Base-by-base conservation (phyloP, 23 tunicate genomes). In the Aplidium turbinatum region DNA sequence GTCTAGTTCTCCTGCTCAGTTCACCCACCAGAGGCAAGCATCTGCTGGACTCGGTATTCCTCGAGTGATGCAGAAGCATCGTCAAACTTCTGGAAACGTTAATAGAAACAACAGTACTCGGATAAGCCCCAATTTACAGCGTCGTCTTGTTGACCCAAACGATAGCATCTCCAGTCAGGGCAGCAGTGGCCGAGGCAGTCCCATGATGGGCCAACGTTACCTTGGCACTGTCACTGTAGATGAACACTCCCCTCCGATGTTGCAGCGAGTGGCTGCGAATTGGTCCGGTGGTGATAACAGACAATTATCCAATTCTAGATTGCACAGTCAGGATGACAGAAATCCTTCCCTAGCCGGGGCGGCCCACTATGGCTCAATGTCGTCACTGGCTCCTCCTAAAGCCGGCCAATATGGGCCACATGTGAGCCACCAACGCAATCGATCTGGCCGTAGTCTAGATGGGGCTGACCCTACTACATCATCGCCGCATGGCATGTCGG, bases 61-160 rank as follows among this genome's bases (percentile, higher is more conserved):
- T n/a, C 23, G 38, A 4, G 53, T 35, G 55, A 25, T 7, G 18
- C 78, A 50, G 2, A 55, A 42, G 60, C 33, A 21, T 48, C 6
- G 24, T 20, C 81, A 29, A 20, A 78, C 73, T 38, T 65, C 86
- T 36, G 72, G 75, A 4, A 89, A 89, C 68, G 11, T 36, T 2
- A 89, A 89, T 64, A 57, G 96, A 29, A 89, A 89, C 82, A 89
- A 89, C 61, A 89, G 96, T 52, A 46, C 89, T 18, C 61, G 89
- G 0, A 23, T 75, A 38, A 76, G 87, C 35, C 87, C 96, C 0
- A 69, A 40, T 33, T 31, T 76, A 23, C 96, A 81, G 52, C 45
- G 96, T 20, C 58, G 78, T n/a, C 68, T 58, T 32, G 6, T 81
- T 21, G 63, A 69, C 47, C 85, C 89, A 0, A 48, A 62, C 30